Percentiles rank a stretch among this genome's conserved stretches.
These are phyloP conservation scores for Epicampocera succincta DNA, from an alignment of 2,888 invertebrate genomes.

Conservation along the genomic window DNA sequence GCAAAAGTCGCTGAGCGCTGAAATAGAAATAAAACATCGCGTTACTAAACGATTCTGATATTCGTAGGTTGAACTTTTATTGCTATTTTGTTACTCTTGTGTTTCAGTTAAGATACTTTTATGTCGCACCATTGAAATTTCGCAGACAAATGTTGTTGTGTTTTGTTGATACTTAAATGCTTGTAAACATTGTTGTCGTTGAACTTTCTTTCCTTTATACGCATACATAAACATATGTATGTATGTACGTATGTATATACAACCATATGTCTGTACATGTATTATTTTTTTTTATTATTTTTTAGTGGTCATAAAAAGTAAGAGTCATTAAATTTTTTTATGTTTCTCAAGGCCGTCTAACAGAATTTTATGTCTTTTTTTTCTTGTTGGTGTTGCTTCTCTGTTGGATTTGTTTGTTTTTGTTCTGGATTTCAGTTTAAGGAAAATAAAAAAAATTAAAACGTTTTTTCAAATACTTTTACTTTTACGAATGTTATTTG, in stretches of 20 bases:
- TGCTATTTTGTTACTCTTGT: not conserved
- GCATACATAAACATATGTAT: not conserved
- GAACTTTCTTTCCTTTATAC: constrained; percentile 36
- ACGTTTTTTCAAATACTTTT: constrained; percentile 51
- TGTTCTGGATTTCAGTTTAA: constrained; percentile 32
- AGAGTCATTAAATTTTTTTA: constrained; percentile 81
- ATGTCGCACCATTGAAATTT: constrained; percentile 57
- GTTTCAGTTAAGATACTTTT: constrained; percentile 53
- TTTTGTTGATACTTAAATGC: constrained; percentile 26
- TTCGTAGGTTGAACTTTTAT: constrained; percentile 36
- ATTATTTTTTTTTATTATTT: constrained; percentile 43
- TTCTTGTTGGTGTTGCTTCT: constrained; percentile 65
- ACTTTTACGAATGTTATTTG: constrained; percentile 51
- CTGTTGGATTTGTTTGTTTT: constrained; percentile 30
- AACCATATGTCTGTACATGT: constrained; percentile 17
- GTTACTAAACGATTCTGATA: constrained; percentile 22
- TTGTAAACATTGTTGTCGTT: constrained; percentile 12
- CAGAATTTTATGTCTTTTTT: constrained; percentile 76
- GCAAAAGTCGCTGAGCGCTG: constrained; percentile 73
- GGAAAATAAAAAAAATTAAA: constrained; percentile 30
- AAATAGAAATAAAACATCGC: constrained; percentile 30
- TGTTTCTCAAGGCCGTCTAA: constrained; percentile 80
- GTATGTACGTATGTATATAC: too few relatives aligned
- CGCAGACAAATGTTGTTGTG: constrained; percentile 35
- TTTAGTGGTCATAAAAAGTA: constrained; percentile 76